Conservation (phyloP, 2,888 invertebrate genomes). For the Epiblema foenella region DNA sequence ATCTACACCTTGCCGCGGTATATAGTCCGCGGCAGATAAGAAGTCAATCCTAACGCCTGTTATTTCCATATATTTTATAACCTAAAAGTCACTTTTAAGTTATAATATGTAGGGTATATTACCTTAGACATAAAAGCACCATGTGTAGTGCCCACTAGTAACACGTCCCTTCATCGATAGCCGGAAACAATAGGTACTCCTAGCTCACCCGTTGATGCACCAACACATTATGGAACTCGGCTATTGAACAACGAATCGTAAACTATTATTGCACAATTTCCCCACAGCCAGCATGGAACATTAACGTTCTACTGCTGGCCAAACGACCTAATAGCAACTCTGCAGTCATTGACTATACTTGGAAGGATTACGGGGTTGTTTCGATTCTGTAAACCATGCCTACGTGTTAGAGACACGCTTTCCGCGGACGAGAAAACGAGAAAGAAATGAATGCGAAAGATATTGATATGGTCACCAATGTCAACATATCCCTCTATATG, state of each 20-base stretch:
- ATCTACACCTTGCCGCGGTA: no score
- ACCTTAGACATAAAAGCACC: not conserved
- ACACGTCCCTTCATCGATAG: not conserved
- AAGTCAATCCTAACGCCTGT: no score
- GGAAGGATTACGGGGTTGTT: not conserved
- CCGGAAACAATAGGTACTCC: constrained; percentile 17
- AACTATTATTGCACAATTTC: constrained; percentile 22
- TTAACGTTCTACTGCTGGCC: not conserved
- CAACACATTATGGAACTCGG: constrained; percentile 12
- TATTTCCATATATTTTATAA: no score
- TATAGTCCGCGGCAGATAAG: no score
- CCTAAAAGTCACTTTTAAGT: no score
- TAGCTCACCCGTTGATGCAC: constrained; percentile 10
- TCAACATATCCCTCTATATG: no score
- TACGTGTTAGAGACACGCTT: no score
- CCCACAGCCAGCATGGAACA: not conserved
- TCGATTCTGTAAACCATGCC: no score
- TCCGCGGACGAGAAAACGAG: no score
- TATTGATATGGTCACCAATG: no score
- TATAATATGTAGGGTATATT: not conserved
- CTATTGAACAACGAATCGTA: constrained; percentile 16
- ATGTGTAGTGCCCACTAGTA: not conserved
- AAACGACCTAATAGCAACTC: not conserved
- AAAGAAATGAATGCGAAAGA: no score
- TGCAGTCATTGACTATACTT: not conserved